Evolutionary conservation across 2,797 vertebrate genomes (phyloP).

Genomic region (Apodemus agrarius): DNA sequence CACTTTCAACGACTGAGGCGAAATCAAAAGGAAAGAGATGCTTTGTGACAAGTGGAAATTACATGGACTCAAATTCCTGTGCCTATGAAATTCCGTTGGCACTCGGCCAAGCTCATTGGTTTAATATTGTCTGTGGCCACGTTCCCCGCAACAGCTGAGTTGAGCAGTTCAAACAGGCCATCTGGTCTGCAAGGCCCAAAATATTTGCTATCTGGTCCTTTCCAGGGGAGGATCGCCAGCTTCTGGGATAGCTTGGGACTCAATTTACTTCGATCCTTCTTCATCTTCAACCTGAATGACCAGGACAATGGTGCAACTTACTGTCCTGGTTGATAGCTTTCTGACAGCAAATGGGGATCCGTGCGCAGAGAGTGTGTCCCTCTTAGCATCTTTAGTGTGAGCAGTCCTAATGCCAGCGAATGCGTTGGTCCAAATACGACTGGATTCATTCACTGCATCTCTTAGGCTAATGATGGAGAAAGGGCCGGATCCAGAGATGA

Average conservation of each 20-base stretch:
- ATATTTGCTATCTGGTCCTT: constrained; percentile 8
- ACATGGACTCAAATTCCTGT: not conserved
- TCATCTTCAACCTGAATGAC: not conserved
- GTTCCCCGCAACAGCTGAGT: not conserved
- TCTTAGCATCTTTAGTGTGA: not conserved
- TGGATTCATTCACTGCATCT: not conserved
- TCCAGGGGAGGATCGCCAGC: not conserved
- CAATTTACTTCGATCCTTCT: not conserved
- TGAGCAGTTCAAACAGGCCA: not conserved
- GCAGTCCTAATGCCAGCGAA: not conserved
- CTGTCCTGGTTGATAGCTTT: not conserved
- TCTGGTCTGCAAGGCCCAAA: not conserved
- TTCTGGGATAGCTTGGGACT: not conserved
- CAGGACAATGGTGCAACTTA: not conserved
- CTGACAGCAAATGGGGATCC: not conserved
- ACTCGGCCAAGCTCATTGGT: not conserved
- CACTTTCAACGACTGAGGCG: not conserved
- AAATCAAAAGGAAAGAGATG: constrained; percentile 27
- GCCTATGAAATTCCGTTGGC: constrained; percentile 1
- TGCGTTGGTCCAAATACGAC: not conserved
- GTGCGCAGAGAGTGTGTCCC: not conserved
- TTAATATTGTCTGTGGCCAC: not conserved
- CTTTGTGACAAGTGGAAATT: constrained; percentile 21
- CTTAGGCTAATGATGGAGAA: not conserved
- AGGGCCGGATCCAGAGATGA: not conserved